Percentiles rank a stretch among this genome's conserved stretches.
Evolutionary conservation across 2,113 vertebrate genomes (phyloP).

Genomic region (Oreochromis tanganicae): DNA sequence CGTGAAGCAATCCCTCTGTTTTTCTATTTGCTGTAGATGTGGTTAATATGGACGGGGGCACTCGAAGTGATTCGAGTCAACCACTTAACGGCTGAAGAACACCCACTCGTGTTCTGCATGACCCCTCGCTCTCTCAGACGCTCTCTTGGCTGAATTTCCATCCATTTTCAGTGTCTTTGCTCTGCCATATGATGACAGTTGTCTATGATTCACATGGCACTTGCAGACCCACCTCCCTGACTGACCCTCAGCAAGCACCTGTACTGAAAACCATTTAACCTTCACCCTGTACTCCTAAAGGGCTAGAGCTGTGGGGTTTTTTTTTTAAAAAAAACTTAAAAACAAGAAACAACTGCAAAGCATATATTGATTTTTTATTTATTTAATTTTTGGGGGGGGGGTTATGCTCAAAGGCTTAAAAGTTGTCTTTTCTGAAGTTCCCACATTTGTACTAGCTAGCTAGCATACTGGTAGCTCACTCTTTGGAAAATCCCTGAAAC

Average conservation of each 20-base stretch:
- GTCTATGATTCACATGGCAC: neutral
- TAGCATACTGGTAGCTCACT: neutral
- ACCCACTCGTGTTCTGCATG: neutral
- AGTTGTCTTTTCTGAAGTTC: neutral
- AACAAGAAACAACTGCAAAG: neutral
- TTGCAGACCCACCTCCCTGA: neutral
- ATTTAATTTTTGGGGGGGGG: neutral
- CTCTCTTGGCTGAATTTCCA: neutral
- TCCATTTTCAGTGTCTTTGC: neutral
- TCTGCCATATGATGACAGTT: neutral
- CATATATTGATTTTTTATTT: neutral
- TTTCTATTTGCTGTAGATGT: neutral
- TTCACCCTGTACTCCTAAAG: neutral
- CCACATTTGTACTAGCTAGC: neutral
- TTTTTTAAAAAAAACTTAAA: neutral
- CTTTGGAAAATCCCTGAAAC: neutral
- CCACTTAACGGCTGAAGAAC: neutral
- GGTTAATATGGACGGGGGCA: neutral
- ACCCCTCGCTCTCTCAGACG: neutral
- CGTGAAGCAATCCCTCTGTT: neutral
- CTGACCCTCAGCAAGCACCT: neutral
- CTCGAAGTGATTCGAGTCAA: neutral
- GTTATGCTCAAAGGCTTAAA: neutral
- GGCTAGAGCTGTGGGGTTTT: neutral
- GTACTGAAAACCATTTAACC: neutral